Percentiles rank a stretch among this genome's conserved stretches.
Evolutionary conservation across 2,797 vertebrate genomes (phyloP).

Genomic region (Chanos chanos): DNA sequence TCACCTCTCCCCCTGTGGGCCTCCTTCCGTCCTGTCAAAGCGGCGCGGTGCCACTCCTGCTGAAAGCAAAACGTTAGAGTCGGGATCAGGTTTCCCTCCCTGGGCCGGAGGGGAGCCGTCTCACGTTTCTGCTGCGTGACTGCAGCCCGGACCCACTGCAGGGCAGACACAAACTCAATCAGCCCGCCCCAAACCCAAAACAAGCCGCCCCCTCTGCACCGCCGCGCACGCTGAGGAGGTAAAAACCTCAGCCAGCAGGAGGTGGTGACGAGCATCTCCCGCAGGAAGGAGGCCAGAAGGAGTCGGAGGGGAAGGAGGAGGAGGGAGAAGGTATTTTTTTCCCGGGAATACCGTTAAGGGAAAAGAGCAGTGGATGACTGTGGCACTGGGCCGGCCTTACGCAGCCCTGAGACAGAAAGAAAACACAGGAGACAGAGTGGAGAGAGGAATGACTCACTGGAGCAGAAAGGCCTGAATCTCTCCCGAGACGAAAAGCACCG

Average conservation of each 20-base stretch:
- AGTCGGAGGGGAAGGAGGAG: neutral
- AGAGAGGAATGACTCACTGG: neutral
- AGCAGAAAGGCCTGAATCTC: too few relatives aligned
- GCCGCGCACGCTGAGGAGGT: slow-evolving; percentile 8
- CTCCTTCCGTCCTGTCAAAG: slow-evolving; percentile 30
- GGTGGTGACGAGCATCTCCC: slow-evolving; percentile 16
- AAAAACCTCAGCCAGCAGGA: slow-evolving; percentile 25
- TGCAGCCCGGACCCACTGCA: slow-evolving; percentile 27
- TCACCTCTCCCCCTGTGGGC: slow-evolving; percentile 27
- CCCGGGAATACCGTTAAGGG: neutral
- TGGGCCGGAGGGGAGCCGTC: slow-evolving; percentile 9
- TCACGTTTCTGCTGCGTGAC: slow-evolving; percentile 15
- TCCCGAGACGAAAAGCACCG: too few relatives aligned
- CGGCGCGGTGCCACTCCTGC: slow-evolving; percentile 28
- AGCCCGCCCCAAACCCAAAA: neutral
- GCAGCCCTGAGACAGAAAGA: too few relatives aligned
- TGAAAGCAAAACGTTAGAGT: slow-evolving; percentile 41
- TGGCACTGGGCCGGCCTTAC: neutral
- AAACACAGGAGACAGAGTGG: neutral
- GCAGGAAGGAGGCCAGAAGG: neutral
- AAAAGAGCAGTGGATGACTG: neutral
- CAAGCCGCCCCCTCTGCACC: too few relatives aligned
- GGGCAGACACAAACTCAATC: slow-evolving; percentile 27
- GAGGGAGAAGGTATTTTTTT: neutral
- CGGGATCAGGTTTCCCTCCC: slow-evolving; percentile 38